These are phyloP conservation scores for Schrankia costaestrigalis DNA, from an alignment of 2,888 invertebrate genomes.

Conservation along the genomic window DNA sequence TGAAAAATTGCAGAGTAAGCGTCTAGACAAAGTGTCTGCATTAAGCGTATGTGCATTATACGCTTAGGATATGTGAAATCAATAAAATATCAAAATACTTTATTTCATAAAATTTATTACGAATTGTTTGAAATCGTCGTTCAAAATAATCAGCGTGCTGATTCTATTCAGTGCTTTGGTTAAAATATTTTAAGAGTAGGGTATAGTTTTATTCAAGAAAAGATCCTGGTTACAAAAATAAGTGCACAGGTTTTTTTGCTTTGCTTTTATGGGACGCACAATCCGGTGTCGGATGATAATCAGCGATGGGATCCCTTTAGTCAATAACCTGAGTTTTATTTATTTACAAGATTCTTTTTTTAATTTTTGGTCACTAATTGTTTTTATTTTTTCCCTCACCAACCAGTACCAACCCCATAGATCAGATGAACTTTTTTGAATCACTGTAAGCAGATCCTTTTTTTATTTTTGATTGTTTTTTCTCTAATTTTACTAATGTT, in stretches of 20 bases:
- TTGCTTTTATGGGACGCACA: conserved; percentile 36
- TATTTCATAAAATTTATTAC: too few relatives aligned
- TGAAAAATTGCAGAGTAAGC: too few relatives aligned
- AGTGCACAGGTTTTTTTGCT: conserved; percentile 20
- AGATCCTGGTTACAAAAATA: too few relatives aligned
- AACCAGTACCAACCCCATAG: conserved; percentile 76
- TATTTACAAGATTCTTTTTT: conserved; percentile 27
- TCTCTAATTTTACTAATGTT: conserved; percentile 32
- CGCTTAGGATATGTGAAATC: too few relatives aligned
- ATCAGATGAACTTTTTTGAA: conserved; percentile 81
- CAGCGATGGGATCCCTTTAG: conserved; percentile 19
- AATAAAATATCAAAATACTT: too few relatives aligned
- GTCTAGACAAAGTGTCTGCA: too few relatives aligned
- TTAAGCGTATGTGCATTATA: too few relatives aligned
- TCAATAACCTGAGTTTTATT: conserved; percentile 34
- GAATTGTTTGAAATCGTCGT: too few relatives aligned
- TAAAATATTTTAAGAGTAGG: too few relatives aligned
- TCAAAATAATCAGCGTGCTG: too few relatives aligned
- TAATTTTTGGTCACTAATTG: conserved; percentile 57
- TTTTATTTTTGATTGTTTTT: conserved; percentile 38
- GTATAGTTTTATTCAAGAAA: too few relatives aligned
- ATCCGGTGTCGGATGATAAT: conserved; percentile 44
- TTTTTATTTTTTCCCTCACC: conserved; percentile 54
- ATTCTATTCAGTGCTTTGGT: too few relatives aligned
- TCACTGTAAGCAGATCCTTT: conserved; percentile 74